Evolutionary conservation across 64 coral and sea anemone genomes (phyloP).

Genomic region (Montipora foliosa): DNA sequence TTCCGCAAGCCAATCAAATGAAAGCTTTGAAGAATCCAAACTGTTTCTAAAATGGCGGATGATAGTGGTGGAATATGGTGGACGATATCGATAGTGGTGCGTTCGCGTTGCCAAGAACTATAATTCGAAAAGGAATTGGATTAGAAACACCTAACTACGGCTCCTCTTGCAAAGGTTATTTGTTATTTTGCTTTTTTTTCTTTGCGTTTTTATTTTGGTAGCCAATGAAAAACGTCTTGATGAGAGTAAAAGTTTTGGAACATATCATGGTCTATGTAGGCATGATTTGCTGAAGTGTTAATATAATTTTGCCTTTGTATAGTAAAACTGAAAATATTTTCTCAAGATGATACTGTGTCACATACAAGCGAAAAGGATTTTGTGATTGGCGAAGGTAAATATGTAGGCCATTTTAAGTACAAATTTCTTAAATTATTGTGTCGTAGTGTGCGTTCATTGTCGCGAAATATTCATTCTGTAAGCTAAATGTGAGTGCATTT

Average conservation of each 20-base stretch:
- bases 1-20: not conserved
- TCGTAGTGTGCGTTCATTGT: no score
- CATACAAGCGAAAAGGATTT: constrained; percentile 38
- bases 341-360: constrained; percentile 46
- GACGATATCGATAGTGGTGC: not conserved
- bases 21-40: not conserved
- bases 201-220: not conserved
- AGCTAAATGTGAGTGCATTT: no score
- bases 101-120: not conserved
- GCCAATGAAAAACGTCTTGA: no score
- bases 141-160: constrained; percentile 75
- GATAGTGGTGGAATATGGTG: not conserved
- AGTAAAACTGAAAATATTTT: constrained; percentile 61
- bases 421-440: no score
- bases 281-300: not conserved
- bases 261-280: no score
- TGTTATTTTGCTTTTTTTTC: not conserved
- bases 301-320: not conserved
- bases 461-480: no score
- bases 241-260: no score
- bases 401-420: not conserved
- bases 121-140: constrained; percentile 58
- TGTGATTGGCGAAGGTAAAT: constrained; percentile 74
- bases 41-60: constrained; percentile 2
- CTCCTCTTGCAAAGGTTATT: constrained; percentile 53